These are phyloP conservation scores for Galeopsomyia nigrocyanea DNA, from an alignment of 2,888 invertebrate genomes.

Conservation along the genomic window DNA sequence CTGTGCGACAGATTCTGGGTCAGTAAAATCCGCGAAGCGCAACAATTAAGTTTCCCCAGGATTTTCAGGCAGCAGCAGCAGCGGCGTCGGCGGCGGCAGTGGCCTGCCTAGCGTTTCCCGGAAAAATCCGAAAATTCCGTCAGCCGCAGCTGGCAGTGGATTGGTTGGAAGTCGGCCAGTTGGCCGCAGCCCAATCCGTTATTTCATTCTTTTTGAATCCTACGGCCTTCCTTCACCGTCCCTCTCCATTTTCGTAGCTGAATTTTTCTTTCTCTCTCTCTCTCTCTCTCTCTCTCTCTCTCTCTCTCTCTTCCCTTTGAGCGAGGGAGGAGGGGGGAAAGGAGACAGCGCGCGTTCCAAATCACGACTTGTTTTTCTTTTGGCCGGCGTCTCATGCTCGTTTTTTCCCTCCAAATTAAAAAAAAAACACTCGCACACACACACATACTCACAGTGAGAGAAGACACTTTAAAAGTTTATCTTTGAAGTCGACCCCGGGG, in stretches of 20 bases:
- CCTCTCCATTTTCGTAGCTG: slow-evolving; percentile 43
- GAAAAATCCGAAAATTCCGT: slow-evolving; percentile 23
- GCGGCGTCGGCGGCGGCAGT: not conserved
- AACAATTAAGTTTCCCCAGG: slow-evolving; percentile 27
- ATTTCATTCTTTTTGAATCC: slow-evolving; percentile 68
- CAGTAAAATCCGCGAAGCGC: slow-evolving; percentile 12
- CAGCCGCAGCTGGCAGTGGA: slow-evolving; percentile 52
- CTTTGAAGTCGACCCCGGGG: slow-evolving; percentile 26
- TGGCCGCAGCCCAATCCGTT: slow-evolving; percentile 68
- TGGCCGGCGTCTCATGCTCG: not conserved
- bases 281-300: slow-evolving; percentile 44
- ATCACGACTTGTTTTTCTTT: slow-evolving; percentile 13
- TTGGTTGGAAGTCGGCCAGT: slow-evolving; percentile 68
- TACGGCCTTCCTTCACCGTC: slow-evolving; percentile 55
- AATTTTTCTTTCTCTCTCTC: slow-evolving; percentile 46
- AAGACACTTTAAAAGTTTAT: slow-evolving; percentile 38
- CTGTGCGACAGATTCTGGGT: too few species aligned
- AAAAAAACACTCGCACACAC: not conserved
- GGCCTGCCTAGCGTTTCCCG: not conserved
- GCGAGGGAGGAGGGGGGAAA: not conserved
- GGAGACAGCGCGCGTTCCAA: slow-evolving; percentile 14
- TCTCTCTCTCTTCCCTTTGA: slow-evolving; percentile 15
- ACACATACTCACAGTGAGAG: too few species aligned
- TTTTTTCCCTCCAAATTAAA: slow-evolving; percentile 8
- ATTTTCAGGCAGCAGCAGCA: slow-evolving; percentile 2